phyloP scores from a whole-genome alignment of 2,113 vertebrate genomes.

The Protomyctophum bolini region DNA sequence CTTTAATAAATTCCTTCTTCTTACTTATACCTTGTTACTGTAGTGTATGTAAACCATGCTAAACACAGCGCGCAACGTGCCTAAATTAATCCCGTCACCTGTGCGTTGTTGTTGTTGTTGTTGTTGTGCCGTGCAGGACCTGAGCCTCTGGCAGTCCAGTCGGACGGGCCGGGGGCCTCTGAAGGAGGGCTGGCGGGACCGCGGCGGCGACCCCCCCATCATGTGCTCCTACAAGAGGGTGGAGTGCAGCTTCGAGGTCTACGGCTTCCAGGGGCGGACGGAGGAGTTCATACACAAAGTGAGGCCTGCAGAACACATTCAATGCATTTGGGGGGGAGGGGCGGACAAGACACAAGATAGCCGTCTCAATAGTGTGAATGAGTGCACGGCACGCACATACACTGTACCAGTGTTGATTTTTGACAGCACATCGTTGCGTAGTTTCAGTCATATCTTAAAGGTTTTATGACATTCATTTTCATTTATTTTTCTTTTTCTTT shows the following conservation, averaged over 20 bases:
- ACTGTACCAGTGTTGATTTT: too few species aligned
- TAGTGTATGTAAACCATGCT: constrained; percentile 36
- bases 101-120: constrained; percentile 23
- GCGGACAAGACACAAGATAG: too few species aligned
- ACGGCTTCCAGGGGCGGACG: constrained; percentile 80
- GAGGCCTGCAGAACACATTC: constrained; percentile 19
- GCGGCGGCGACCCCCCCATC: constrained; percentile 72
- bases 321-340: too few species aligned
- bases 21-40: background rate
- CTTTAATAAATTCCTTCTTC: too few species aligned
- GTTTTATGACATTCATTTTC: too few species aligned
- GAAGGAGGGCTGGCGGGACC: constrained; percentile 74
- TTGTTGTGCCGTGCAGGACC: constrained; percentile 68
- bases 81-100: constrained; percentile 10
- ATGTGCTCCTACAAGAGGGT: constrained; percentile 87
- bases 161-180: constrained; percentile 82
- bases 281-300: constrained; percentile 83
- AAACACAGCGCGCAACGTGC: constrained; percentile 59
- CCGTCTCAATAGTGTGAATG: too few species aligned
- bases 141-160: constrained; percentile 76
- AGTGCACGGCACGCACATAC: too few species aligned
- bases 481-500: too few species aligned
- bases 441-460: too few species aligned
- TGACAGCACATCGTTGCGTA: too few species aligned
- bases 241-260: constrained; percentile 82